phyloP scores from a whole-genome alignment of 2,113 vertebrate species.

The Corydoras maculifer region DNA sequence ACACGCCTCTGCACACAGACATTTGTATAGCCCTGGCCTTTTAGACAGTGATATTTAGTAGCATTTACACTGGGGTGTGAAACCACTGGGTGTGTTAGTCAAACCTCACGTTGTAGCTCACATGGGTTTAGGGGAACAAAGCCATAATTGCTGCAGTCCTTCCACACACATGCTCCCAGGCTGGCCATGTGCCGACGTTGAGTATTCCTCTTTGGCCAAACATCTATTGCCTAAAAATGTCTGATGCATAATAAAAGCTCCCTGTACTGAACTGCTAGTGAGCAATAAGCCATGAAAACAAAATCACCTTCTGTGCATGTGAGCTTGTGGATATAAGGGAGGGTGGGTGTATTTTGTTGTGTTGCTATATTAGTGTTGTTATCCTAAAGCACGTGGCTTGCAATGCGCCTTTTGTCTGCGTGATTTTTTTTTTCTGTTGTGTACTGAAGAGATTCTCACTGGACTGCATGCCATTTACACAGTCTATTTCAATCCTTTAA shows the following conservation, averaged over 20 bases:
- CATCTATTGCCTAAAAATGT: neutral
- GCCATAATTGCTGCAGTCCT: conserved; percentile 17
- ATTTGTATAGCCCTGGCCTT: neutral
- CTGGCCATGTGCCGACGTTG: conserved; percentile 15
- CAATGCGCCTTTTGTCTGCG: neutral
- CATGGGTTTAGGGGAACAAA: conserved; percentile 16
- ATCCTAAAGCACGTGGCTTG: neutral
- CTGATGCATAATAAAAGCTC: neutral
- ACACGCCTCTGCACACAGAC: neutral
- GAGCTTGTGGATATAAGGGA: conserved; percentile 14
- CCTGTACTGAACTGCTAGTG: too few relatives aligned
- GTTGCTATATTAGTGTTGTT: conserved; percentile 13
- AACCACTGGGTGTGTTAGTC: conserved; percentile 4
- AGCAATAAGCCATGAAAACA: neutral
- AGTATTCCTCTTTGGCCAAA: neutral
- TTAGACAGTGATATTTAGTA: conserved; percentile 23
- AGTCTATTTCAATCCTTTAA: too few relatives aligned
- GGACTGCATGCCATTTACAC: neutral
- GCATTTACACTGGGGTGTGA: conserved; percentile 1
- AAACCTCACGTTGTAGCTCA: conserved; percentile 27
- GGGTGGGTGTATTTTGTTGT: neutral
- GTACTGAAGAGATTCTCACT: neutral
- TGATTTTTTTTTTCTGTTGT: neutral
- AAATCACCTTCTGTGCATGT: neutral
- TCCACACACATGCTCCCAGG: conserved; percentile 3